Evolutionary conservation across 2,888 invertebrate species (phyloP), one percentile per base, ranked within the genome.

Genomic region (Norana najaformis): DNA sequence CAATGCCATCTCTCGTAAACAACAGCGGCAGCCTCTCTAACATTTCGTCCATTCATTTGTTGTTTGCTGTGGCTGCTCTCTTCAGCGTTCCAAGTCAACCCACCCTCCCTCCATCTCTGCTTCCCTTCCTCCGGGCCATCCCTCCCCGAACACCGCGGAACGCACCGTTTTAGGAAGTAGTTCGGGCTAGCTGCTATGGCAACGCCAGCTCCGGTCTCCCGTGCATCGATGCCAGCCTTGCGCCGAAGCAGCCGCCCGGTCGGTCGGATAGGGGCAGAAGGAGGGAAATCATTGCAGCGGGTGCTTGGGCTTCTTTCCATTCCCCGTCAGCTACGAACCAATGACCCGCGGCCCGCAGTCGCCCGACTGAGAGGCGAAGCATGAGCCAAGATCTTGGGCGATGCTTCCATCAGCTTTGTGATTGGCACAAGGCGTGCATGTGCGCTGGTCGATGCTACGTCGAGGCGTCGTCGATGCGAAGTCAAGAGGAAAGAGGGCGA

Each of bases 131-230:
- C n/a, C n/a, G n/a, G n/a, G n/a, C n/a, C n/a, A n/a, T 69, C n/a
- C 69, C 69, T 69, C 69, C 30, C 8, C 69, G 1, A n/a, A 69
- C 69, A n/a, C n/a, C 6, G 69, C 6, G 30, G 69, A 69, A n/a
- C 69, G 69, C 69, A n/a, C 69, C 69, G 8, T 69, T 69, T 69
- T 69, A 69, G 69, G 69, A 69, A 69, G 69, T 69, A 69, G 69
- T n/a, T 69, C 69, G n/a, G 69, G 30, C n/a, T 69, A 69, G 69
- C 69, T n/a, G 69, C 69, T n/a, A 69, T 69, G 69, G 69, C n/a
- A 69, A 69, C 69, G 69, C 30, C 69, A 5, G 69, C 69, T 69
- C 69, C 69, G 23, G 47, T 23, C 47, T 47, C 47, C 23, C 11
- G 0, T n/a, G 69, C 69, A 69, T 69, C 69, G 69, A n/a, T 69